Conservation (phyloP, 2,888 invertebrate species). For the Drosophila phalerata region DNA sequence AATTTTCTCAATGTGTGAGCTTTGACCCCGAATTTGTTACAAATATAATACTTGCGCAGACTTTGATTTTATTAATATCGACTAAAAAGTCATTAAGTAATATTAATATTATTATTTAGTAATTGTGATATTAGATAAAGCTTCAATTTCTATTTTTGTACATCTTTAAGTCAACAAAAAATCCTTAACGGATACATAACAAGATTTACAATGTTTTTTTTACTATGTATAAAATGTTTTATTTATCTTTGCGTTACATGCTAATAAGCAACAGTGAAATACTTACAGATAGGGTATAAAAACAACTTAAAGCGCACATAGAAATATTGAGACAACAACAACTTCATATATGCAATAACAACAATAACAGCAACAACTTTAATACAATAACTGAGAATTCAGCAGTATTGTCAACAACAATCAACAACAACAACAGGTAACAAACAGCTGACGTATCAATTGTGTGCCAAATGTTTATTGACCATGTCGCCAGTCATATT, state of each 20-base stretch:
- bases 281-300: constrained; percentile 10
- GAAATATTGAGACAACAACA: constrained; percentile 18
- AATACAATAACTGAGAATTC: constrained; percentile 37
- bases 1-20: no score
- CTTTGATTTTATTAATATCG: no score
- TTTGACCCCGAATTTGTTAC: no score
- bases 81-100: not conserved
- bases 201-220: no score
- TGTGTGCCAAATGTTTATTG: constrained; percentile 83
- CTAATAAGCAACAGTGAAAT: not conserved
- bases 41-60: not conserved
- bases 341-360: constrained; percentile 20
- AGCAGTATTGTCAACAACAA: constrained; percentile 74
- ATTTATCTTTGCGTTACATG: not conserved
- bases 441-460: constrained; percentile 73
- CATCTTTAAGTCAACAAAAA: no score
- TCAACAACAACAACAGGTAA: constrained; percentile 5
- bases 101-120: not conserved
- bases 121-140: no score
- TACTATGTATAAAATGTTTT: not conserved
- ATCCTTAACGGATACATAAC: no score
- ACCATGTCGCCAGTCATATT: constrained; percentile 69
- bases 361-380: constrained; percentile 13
- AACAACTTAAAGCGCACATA: constrained; percentile 11
- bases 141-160: no score